Base-by-base conservation (phyloP, 2,888 invertebrate species). In the Busseola fusca region DNA sequence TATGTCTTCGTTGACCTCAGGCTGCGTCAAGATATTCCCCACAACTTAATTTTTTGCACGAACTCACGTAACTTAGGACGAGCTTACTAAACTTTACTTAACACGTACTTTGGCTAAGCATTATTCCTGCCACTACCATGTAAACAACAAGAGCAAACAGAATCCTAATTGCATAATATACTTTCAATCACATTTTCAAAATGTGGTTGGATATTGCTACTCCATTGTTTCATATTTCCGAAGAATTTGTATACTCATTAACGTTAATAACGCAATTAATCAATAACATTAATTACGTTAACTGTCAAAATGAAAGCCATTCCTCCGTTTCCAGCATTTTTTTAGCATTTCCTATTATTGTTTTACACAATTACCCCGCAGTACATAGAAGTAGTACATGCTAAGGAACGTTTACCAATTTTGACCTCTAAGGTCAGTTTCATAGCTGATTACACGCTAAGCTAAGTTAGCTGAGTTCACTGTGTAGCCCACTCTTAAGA, bases 401-500 rank as follows among this genome's bases (percentile, higher is more conserved):
- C 12, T 63, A 21, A 21, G 25, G 0, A 42, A 25, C 12, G 21
- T 40, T 64, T n/a, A 27, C 10, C 6, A 54, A 54, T 21, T 0
- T 40, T 21, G 7, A 12, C 18, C 25, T n/a, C n/a, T n/a, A n/a
- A n/a, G n/a, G n/a, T 45, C 14, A 42, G 27, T 21, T 14, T 21
- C 48, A 10, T 40, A 18, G 6, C 25, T 56, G 16, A 4, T 5
- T n/a, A 40, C 9, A 42, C 14, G 34, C 30, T 14, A 30, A 58
- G 34, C 30, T 40, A n/a, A 25, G 18, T 50, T 40, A 74, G 59
- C 52, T 30, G 10, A 54, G 54, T 54, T 48, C 10, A 1, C 45
- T 3, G 18, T 74, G 52, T 34, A 14, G 14, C 40, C 30, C 0
- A 7, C 30, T 0, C 74, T 30, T 48, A 74, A 78, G 72, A 69